phyloP scores from a whole-genome alignment of 2,888 invertebrate species.

The Philhelius pedissequus region DNA sequence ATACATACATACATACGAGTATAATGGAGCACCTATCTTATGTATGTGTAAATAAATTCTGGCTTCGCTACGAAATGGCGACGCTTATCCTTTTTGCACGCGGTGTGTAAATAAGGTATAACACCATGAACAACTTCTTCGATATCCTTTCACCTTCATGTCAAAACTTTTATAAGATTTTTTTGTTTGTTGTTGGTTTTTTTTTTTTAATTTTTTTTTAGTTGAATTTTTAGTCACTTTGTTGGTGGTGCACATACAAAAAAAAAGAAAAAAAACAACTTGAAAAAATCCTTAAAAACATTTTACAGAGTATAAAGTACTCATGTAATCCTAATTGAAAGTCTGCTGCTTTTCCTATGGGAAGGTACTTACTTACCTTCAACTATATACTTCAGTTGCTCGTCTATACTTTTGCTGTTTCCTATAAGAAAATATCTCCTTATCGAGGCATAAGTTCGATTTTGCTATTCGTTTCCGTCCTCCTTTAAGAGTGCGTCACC shows the following conservation, averaged over 20 bases:
- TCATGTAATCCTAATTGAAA: constrained; percentile 65
- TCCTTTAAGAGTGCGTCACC: not conserved
- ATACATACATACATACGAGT: not conserved
- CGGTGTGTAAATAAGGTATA: not conserved
- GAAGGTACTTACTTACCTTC: constrained; percentile 56
- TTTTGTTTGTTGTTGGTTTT: not conserved
- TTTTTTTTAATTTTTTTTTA: not conserved
- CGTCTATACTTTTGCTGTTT: constrained; percentile 54
- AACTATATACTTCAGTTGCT: constrained; percentile 49
- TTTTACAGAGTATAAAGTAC: constrained; percentile 65
- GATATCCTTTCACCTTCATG: constrained; percentile 18
- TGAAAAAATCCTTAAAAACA: constrained; percentile 65
- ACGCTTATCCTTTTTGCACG: constrained; percentile 13
- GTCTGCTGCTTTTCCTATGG: constrained; percentile 47
- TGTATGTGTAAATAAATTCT: not conserved
- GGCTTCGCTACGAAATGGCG: constrained; percentile 23
- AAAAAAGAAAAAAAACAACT: constrained; percentile 5
- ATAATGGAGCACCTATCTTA: too few relatives aligned
- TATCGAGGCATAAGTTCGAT: constrained; percentile 51
- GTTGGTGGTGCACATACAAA: constrained; percentile 4
- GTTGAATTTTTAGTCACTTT: not conserved
- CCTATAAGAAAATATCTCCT: constrained; percentile 49
- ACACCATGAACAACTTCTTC: not conserved
- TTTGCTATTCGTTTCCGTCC: not conserved
- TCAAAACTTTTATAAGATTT: constrained; percentile 49